A percentile compares a stretch with the other conserved stretches of the same genome.
phyloP scores from a whole-genome alignment of 30 jellyfish, hydroid and myxozoan genomes.

The Cassiopea xamachana region DNA sequence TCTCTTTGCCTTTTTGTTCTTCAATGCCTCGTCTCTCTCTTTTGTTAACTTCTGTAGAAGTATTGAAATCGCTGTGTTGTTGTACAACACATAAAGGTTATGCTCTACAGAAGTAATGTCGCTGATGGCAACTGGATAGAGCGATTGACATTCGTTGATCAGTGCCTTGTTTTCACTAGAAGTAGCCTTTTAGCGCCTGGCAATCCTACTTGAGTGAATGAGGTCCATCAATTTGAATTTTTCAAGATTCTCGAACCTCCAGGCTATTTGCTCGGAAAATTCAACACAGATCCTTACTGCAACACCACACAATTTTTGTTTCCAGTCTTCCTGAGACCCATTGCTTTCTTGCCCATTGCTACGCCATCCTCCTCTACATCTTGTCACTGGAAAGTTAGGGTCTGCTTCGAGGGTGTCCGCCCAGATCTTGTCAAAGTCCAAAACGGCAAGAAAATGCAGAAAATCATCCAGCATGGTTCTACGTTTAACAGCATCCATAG shows the following conservation, averaged over 20 bases:
- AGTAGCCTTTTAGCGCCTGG: slow-evolving; percentile 10
- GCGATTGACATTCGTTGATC: slow-evolving; percentile 23
- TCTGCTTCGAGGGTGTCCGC: slow-evolving; percentile 52
- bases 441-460: neutral
- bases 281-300: slow-evolving; percentile 6
- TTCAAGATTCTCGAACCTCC: slow-evolving; percentile 50
- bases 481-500: slow-evolving; percentile 27
- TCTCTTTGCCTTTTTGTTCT: too few relatives aligned
- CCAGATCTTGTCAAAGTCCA: slow-evolving; percentile 35
- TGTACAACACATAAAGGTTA: slow-evolving; percentile 41
- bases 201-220: slow-evolving; percentile 51
- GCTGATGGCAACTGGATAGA: slow-evolving; percentile 60
- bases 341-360: slow-evolving; percentile 39
- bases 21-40: neutral
- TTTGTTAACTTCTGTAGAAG: slow-evolving; percentile 30
- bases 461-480: slow-evolving; percentile 48
- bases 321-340: slow-evolving; percentile 52
- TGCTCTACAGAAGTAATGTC: slow-evolving; percentile 34
- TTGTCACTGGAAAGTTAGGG: slow-evolving; percentile 49
- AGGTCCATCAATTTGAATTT: slow-evolving; percentile 51
- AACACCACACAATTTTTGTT: neutral
- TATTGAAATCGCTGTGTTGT: slow-evolving; percentile 27
- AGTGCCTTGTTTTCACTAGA: slow-evolving; percentile 33
- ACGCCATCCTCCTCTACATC: slow-evolving; percentile 73
- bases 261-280: slow-evolving; percentile 40